Evolutionary conservation across 2,888 invertebrate genomes (phyloP), one percentile per base, ranked within the genome.

Genomic region (Leptinotarsa tumamoca): DNA sequence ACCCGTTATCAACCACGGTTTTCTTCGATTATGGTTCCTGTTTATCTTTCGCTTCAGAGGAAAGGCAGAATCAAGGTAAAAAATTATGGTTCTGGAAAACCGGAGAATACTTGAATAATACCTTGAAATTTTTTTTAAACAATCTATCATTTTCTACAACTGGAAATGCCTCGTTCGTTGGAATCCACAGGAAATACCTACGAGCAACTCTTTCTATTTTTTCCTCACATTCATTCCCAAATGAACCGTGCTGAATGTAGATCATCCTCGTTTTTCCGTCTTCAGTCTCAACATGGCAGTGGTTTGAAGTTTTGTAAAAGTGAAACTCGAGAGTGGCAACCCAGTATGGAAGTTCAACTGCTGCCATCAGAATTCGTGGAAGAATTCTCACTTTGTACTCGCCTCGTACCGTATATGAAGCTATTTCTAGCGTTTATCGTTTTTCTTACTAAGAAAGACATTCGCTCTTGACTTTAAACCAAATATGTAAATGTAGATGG

Each of bases 351-450:
- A 74, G 77, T 77, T 72, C 73, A 71, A 67, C 73, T 61, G 33
- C 70, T 78, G 73, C 76, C 73, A 76, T 69, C 66, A 76, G 74
- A 76, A 77, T 81, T 80, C 80, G 78, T 72, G 76, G 80, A 81
- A 81, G 79, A 81, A 80, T 81, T 78, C 81, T 79, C 78, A 75
- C 73, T 80, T 81, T 79, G 75, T 78, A 74, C 75, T 79, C 76
- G 71, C 69, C 72, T 63, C n/a, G 69, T 76, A 63, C 63, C 63
- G 63, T 63, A 63, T 63, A 79, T 77, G 75, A 78, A 80, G 78
- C 73, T 77, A 80, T 78, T 80, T 72, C 76, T 77, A 74, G 73
- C 63, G 72, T 72, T 71, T 73, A 50, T 68, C 51, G 75, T 67
- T 68, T 58, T 67, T 75, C 72, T 63, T 33, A 71, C 68, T 79